A percentile compares a stretch with the other conserved stretches of the same genome.
Conservation (phyloP, 2,797 vertebrate species). For the Sparus aurata region DNA sequence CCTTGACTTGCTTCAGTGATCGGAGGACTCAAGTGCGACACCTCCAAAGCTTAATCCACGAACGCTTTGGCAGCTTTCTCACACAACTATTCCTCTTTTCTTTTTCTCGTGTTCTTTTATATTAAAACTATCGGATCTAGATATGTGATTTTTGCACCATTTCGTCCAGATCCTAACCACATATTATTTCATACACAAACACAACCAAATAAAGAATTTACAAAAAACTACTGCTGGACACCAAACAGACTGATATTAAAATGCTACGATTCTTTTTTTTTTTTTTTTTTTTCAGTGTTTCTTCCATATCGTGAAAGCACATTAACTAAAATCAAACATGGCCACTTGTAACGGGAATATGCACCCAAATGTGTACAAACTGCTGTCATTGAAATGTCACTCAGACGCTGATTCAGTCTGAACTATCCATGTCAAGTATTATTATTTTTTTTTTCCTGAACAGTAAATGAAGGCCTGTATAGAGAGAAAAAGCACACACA, state of each 20-base stretch:
- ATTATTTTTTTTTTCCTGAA: slow-evolving; percentile 68
- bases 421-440: slow-evolving; percentile 65
- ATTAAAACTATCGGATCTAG: slow-evolving; percentile 59
- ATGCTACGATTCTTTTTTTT: slow-evolving; percentile 71
- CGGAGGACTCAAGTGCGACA: slow-evolving; percentile 18
- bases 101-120: slow-evolving; percentile 28
- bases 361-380: slow-evolving; percentile 66
- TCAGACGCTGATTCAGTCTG: slow-evolving; percentile 54
- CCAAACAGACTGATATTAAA: slow-evolving; percentile 78
- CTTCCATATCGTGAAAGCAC: slow-evolving; percentile 67
- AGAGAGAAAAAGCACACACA: slow-evolving; percentile 64
- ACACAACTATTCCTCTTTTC: slow-evolving; percentile 12
- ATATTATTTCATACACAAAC: slow-evolving; percentile 71
- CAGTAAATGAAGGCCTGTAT: slow-evolving; percentile 76
- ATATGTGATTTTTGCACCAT: slow-evolving; percentile 66
- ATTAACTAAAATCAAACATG: slow-evolving; percentile 75
- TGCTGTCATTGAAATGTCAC: slow-evolving; percentile 57
- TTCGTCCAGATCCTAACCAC: slow-evolving; percentile 69
- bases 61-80: slow-evolving; percentile 62
- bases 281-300: slow-evolving; percentile 60
- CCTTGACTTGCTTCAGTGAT: slow-evolving; percentile 36
- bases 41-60: slow-evolving; percentile 44
- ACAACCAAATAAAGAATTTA: slow-evolving; percentile 80
- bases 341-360: slow-evolving; percentile 61
- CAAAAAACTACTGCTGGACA: slow-evolving; percentile 79